Conservation (phyloP, 1,140 invertebrate genomes). For the Thaumatotibia leucotreta region DNA sequence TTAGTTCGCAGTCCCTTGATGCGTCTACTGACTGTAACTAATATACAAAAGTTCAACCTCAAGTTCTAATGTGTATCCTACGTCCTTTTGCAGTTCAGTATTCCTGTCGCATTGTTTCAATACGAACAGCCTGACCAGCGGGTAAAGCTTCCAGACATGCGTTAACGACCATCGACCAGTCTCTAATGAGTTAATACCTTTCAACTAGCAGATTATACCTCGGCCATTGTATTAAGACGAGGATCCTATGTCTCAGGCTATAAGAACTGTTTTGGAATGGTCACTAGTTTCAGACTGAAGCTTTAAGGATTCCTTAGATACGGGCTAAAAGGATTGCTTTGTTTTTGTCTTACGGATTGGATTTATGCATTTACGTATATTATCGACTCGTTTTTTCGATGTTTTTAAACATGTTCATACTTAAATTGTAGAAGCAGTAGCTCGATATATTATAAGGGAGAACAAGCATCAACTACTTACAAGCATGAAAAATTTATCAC, state of each 20-base stretch:
- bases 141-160: neutral
- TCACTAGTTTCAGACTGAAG: neutral
- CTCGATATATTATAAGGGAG: too few relatives aligned
- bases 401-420: too few relatives aligned
- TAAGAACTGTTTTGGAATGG: neutral
- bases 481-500: too few relatives aligned
- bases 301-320: conserved; percentile 12
- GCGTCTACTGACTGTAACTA: neutral
- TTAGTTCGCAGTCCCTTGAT: too few relatives aligned
- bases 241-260: neutral
- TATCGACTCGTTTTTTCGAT: neutral
- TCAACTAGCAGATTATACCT: neutral
- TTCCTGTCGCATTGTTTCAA: neutral
- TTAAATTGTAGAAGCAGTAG: too few relatives aligned
- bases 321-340: neutral
- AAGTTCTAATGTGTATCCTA: neutral
- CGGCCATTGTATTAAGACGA: neutral
- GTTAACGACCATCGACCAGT: neutral
- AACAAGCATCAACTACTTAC: too few relatives aligned
- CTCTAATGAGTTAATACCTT: neutral
- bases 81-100: neutral
- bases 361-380: neutral
- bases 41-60: neutral
- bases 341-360: neutral
- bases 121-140: neutral